These are phyloP conservation scores for Cryptoprocta ferox DNA, from an alignment of 2,797 vertebrate genomes.

Conservation along the genomic window DNA sequence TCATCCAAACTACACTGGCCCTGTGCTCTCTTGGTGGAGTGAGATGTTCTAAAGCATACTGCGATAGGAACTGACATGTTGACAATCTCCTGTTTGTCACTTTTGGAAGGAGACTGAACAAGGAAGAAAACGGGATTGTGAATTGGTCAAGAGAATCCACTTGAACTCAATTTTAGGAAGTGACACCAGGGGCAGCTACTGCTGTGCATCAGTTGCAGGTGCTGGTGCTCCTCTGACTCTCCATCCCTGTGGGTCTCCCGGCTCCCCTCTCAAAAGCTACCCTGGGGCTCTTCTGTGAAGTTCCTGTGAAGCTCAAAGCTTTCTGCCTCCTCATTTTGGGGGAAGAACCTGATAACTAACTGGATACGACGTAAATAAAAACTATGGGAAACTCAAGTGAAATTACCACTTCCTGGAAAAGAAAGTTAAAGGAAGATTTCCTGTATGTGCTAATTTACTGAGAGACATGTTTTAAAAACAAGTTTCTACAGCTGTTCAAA, in stretches of 20 bases:
- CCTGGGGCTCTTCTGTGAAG: not conserved
- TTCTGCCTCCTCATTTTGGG: not conserved
- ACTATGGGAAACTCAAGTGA: not conserved
- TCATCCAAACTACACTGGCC: not conserved
- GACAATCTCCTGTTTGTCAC: not conserved
- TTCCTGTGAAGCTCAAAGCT: not conserved
- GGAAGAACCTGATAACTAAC: not conserved
- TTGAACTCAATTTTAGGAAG: not conserved
- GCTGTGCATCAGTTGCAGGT: rapidly evolving
- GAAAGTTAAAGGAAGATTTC: not conserved
- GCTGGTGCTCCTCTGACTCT: not conserved
- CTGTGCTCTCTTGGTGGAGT: not conserved
- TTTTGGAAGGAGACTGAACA: not conserved
- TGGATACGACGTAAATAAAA: not conserved
- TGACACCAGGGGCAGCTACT: not conserved
- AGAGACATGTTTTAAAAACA: not conserved
- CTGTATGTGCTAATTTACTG: not conserved
- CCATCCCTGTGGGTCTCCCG: not conserved
- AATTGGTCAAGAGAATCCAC: not conserved
- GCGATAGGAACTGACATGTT: not conserved
- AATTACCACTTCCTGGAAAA: not conserved
- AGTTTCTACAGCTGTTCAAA: not conserved
- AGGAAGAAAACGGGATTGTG: not conserved
- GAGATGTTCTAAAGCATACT: not conserved
- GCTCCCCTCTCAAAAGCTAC: not conserved